phyloP scores from a whole-genome alignment of 2,888 invertebrate genomes.

The Cistogaster globosa region DNA sequence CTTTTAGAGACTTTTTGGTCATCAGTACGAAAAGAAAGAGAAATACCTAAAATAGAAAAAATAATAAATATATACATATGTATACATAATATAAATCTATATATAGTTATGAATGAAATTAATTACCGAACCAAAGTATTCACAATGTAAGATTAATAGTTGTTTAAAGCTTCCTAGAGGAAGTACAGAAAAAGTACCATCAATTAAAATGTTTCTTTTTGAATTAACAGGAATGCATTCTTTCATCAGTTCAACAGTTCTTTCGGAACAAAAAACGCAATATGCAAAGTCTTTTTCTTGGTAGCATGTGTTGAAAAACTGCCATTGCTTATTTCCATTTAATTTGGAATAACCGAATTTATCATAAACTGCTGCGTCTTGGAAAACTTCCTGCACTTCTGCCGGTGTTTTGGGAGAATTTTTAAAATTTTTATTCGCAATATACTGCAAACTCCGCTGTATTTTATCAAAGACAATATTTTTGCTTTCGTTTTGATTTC shows the following conservation, averaged over 20 bases:
- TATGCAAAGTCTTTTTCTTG: constrained; percentile 54
- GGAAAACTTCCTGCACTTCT: constrained; percentile 59
- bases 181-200: constrained; percentile 59
- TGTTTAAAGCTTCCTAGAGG: no score
- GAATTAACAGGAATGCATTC: constrained; percentile 51
- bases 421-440: constrained; percentile 53
- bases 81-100: no score
- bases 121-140: no score
- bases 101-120: no score
- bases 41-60: constrained; percentile 36
- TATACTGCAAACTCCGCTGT: constrained; percentile 55
- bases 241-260: constrained; percentile 23
- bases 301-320: constrained; percentile 53
- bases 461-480: constrained; percentile 60
- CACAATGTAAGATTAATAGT: no score
- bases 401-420: constrained; percentile 54
- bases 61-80: constrained; percentile 4
- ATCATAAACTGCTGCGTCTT: constrained; percentile 56
- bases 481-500: constrained; percentile 64
- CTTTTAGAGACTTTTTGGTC: constrained; percentile 55
- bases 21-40: constrained; percentile 49
- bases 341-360: constrained; percentile 56
- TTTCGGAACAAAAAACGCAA: constrained; percentile 52
- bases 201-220: constrained; percentile 52
- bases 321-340: constrained; percentile 54